Base-by-base conservation (phyloP, 2,113 vertebrate genomes). In the Ahaetulla prasina region DNA sequence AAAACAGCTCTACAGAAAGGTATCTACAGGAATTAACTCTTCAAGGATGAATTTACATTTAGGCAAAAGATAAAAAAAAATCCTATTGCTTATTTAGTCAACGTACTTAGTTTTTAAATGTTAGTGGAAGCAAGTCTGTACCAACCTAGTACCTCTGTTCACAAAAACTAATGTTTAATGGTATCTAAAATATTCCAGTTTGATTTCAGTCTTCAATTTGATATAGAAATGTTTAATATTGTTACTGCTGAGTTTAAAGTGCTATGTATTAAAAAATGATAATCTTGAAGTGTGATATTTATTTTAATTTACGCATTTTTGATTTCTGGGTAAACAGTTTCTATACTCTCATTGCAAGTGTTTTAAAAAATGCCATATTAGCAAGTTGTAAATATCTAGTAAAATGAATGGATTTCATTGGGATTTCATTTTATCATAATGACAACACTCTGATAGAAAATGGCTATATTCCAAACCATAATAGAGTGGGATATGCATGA, bases 391-490 rank as follows among this genome's bases (percentile, higher is more conserved):
- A 90, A 54, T 18, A 90, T 8, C 25, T 93, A 35, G 12, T 85
- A 93, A 60, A 92, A 95, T 3, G 80, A 93, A 93, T 94, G 92
- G 91, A 92, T 23, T 1, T 27, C 49, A 0, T 90, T 6, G 93
- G 30, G 93, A 25, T 11, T 12, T 88, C 89, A 90, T 89, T 35
- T 93, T 27, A 63, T 55, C 14, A 53, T 68, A 91, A 57, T 92
- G 92, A 90, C 94, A 89, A 43, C 52, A 9, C 84, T 95, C 93
- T 87, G 63, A 85, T 45, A 23, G 35, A 94, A 91, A 23, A 1
- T 93, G 91, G 80, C 49, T 94, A 47, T 91, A 93, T 95, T 94
- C 86, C 74, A 94, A 90, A 52, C 93, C 35, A 92, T 60, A 30
- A 74, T 96, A 94, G 91, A 93, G 50, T 2, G 93, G 94, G 94